phyloP scores from a whole-genome alignment of 2,797 vertebrate species.

The Synaphobranchus kaupii region DNA sequence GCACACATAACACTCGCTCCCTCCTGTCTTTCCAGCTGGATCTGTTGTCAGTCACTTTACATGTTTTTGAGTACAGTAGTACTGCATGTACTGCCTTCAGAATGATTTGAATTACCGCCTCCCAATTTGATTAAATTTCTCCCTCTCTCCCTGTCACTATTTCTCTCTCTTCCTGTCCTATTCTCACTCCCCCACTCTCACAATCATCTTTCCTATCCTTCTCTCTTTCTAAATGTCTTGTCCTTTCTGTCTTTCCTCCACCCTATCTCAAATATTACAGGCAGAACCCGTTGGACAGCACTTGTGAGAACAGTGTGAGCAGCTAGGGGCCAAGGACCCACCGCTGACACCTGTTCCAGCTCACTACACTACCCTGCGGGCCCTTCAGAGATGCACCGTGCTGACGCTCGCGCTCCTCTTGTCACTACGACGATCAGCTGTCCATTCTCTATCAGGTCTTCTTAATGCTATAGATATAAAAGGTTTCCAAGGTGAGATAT shows the following conservation, averaged over 20 bases:
- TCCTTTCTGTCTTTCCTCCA: not conserved
- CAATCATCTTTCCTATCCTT: not conserved
- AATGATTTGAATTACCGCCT: conserved; percentile 5
- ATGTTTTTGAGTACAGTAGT: not conserved
- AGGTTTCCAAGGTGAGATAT: not conserved
- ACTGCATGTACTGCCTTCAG: not conserved
- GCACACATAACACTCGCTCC: not conserved
- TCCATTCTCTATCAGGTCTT: not conserved
- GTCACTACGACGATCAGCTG: not conserved
- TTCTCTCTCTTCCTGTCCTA: not conserved
- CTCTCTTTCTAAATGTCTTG: not conserved
- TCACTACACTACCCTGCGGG: not conserved
- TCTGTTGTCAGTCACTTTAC: not conserved
- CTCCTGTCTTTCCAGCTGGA: not conserved
- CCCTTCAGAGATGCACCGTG: not conserved
- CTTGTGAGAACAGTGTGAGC: not conserved
- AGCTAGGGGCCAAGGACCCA: not conserved
- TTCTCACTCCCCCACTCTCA: not conserved
- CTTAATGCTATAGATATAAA: not conserved
- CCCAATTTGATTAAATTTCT: conserved; percentile 3
- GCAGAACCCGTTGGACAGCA: not conserved
- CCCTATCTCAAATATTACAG: not conserved
- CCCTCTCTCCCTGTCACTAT: not conserved
- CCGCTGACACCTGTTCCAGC: not conserved
- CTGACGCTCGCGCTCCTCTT: not conserved